Conservation (phyloP, 1,140 invertebrate genomes). For the Proales similis region DNA sequence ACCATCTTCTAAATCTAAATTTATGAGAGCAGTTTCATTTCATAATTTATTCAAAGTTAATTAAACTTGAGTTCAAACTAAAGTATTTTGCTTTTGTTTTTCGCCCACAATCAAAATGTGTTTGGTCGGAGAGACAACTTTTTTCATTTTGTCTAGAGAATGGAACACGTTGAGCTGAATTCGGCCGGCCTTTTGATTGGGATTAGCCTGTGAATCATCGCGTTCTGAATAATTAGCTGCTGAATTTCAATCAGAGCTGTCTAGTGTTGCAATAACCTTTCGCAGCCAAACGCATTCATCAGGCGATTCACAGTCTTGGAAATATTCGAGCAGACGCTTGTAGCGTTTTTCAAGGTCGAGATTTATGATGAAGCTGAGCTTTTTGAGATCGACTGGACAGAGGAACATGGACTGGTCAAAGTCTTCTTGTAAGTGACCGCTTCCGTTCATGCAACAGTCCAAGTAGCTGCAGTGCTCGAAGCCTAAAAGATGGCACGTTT, state of each 20-base stretch:
- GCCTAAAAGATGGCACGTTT: conserved; percentile 46
- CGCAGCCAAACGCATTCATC: conserved; percentile 43
- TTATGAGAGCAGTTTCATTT: no score
- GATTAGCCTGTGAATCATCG: no score
- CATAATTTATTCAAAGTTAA: no score
- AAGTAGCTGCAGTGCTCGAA: conserved; percentile 47
- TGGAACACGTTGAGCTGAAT: no score
- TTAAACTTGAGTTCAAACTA: no score
- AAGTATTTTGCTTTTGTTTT: no score
- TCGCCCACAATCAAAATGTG: no score
- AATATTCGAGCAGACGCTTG: conserved; percentile 42
- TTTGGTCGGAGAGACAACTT: no score
- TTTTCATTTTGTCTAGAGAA: no score
- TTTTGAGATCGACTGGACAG: conserved; percentile 48
- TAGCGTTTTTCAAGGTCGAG: conserved; percentile 43
- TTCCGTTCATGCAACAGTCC: conserved; percentile 49
- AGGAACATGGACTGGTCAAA: conserved; percentile 47
- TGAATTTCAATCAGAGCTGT: not conserved
- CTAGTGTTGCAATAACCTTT: conserved; percentile 18
- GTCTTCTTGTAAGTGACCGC: conserved; percentile 46
- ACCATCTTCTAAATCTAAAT: no score
- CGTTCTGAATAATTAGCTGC: not conserved
- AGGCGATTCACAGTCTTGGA: conserved; percentile 41
- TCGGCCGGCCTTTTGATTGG: no score
- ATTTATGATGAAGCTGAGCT: conserved; percentile 44